Evolutionary conservation across 1,140 invertebrate genomes (phyloP), one percentile per base, ranked within the genome.

Genomic region (Sycophila sp.): DNA sequence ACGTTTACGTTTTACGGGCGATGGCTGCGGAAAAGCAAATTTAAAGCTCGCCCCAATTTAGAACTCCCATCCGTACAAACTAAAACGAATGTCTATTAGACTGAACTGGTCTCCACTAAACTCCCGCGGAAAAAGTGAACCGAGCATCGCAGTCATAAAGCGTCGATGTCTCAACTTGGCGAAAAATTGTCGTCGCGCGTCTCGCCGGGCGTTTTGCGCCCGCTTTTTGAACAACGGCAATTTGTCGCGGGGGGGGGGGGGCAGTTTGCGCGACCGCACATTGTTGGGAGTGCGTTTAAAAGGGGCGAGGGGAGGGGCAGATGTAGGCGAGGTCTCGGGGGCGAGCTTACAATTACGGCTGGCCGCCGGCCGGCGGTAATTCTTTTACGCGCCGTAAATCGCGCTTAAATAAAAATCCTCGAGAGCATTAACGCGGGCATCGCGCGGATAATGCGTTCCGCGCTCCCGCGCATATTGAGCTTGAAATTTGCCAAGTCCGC

Each of bases 331-430:
- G 26, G 40, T 13, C 63, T 30, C 30, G 17, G 22, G n/a, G n/a
- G 51, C 34, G 64, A 58, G 53, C 58, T 58, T 56, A 67, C 51
- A 67, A 67, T 45, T 67, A 67, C 51, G 42, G 22, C 45, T 55
- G 49, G n/a, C 34, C 13, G 22, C 26, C 24, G n/a, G 36, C 11
- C 15, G 32, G 40, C 36, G 49, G 17, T 68, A 45, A 49, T 51
- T 68, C 55, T 59, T 68, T 68, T 59, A 28, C 38, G 17, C 28
- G 55, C 17, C 56, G 51, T 68, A 49, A 59, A 68, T 49, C 40
- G 26, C 38, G 4, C 1, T 22, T 15, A n/a, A 56, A 49, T 30
- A 32, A 59, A 49, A 59, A 60, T 60, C 5, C 30, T 51, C 55
- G 30, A 24, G 49, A 49, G 51, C 40, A 68, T 60, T 59, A 60